phyloP scores from a whole-genome alignment of 1,140 invertebrate species.

The Drosophila subobscura region DNA sequence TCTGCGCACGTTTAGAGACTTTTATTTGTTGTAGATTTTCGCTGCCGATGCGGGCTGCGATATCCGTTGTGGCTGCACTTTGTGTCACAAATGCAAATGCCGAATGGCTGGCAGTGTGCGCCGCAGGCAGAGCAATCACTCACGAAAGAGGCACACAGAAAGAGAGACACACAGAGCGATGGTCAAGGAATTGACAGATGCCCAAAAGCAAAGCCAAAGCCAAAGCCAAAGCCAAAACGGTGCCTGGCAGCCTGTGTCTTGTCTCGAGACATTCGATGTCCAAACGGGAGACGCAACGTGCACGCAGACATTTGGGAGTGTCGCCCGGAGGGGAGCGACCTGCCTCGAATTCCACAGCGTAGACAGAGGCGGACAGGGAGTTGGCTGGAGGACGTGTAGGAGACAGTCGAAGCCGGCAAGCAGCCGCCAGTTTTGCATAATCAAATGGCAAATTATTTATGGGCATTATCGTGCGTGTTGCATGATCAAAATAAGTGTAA shows the following conservation, averaged over 20 bases:
- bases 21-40: no score
- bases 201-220: slow-evolving; percentile 11
- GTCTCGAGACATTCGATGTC: neutral
- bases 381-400: neutral
- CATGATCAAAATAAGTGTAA: slow-evolving; percentile 63
- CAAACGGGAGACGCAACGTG: slow-evolving; percentile 15
- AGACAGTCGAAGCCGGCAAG: slow-evolving; percentile 19
- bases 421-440: slow-evolving; percentile 58
- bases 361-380: slow-evolving; percentile 21
- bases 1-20: no score
- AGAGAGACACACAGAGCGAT: no score
- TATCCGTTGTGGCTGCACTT: slow-evolving; percentile 9
- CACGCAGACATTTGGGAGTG: slow-evolving; percentile 57
- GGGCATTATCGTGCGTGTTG: slow-evolving; percentile 62
- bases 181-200: slow-evolving; percentile 23
- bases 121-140: neutral
- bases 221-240: slow-evolving; percentile 23
- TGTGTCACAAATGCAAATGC: slow-evolving; percentile 19
- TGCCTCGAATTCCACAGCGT: slow-evolving; percentile 67
- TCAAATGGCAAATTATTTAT: slow-evolving; percentile 67
- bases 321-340: slow-evolving; percentile 56
- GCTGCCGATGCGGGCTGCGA: no score
- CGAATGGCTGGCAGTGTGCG: slow-evolving; percentile 16
- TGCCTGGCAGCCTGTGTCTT: slow-evolving; percentile 12
- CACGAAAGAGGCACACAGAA: no score